Percentiles rank a stretch among this genome's conserved stretches.
Conservation (phyloP, 2,797 vertebrate species). For the Babyrousa celebensis region DNA sequence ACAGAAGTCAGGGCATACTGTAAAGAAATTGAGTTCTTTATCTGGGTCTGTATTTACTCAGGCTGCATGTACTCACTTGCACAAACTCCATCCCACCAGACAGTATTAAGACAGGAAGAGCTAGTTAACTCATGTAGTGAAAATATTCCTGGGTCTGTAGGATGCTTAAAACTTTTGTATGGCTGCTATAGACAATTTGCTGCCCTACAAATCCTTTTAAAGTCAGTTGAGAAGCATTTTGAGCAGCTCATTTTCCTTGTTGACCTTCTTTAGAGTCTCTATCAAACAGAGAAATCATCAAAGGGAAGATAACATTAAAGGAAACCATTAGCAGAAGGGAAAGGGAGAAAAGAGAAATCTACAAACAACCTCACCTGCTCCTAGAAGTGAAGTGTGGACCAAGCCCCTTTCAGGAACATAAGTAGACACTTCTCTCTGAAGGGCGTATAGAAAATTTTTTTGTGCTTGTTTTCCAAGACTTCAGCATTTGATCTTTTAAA, state of each 20-base stretch:
- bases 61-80: neutral
- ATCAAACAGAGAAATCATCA: slow-evolving; percentile 64
- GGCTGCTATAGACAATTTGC: neutral
- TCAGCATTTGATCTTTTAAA: slow-evolving; percentile 54
- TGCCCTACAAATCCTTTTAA: slow-evolving; percentile 43
- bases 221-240: slow-evolving; percentile 34
- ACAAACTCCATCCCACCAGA: neutral
- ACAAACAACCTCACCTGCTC: slow-evolving; percentile 21
- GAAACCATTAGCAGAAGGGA: slow-evolving; percentile 56
- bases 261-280: slow-evolving; percentile 39
- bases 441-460: neutral
- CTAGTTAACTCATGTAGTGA: neutral
- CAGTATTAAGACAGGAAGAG: slow-evolving; percentile 1
- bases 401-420: neutral
- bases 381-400: slow-evolving; percentile 22
- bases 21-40: slow-evolving; percentile 21
- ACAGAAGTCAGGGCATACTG: neutral
- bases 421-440: slow-evolving; percentile 45
- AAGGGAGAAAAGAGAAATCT: slow-evolving; percentile 36
- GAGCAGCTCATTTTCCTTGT: slow-evolving; percentile 55
- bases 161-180: neutral
- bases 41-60: slow-evolving; percentile 16
- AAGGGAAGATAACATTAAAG: slow-evolving; percentile 62
- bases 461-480: slow-evolving; percentile 31
- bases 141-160: neutral